phyloP scores from a whole-genome alignment of 2,888 invertebrate species.

The Syritta pipiens region DNA sequence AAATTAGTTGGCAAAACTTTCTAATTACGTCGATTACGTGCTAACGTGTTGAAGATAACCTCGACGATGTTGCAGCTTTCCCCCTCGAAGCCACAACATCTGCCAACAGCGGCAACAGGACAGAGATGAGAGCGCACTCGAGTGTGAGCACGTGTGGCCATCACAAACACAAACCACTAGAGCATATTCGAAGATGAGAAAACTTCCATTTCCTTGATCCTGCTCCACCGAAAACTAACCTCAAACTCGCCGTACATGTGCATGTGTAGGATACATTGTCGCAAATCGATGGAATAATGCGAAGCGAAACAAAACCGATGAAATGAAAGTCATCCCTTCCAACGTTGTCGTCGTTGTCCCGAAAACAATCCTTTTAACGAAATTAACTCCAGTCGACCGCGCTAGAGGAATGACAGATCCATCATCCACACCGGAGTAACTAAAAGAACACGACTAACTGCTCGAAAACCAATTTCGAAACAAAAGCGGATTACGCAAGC shows the following conservation, averaged over 20 bases:
- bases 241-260: slow-evolving; percentile 17
- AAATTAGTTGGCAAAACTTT: slow-evolving; percentile 45
- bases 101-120: background rate
- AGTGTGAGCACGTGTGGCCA: background rate
- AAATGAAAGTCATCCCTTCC: background rate
- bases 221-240: slow-evolving; percentile 11
- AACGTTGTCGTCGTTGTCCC: too few species aligned
- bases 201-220: slow-evolving; percentile 14
- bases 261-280: too few species aligned
- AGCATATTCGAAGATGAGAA: background rate
- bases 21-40: slow-evolving; percentile 39
- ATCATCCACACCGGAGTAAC: slow-evolving; percentile 6
- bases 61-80: too few species aligned
- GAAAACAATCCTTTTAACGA: slow-evolving; percentile 19
- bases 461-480: slow-evolving; percentile 55
- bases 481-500: slow-evolving; percentile 62
- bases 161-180: background rate
- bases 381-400: slow-evolving; percentile 24
- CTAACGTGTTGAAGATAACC: background rate
- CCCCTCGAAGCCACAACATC: slow-evolving; percentile 4
- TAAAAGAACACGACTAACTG: slow-evolving; percentile 19
- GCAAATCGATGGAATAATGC: slow-evolving; percentile 32
- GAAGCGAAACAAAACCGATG: background rate
- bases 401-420: slow-evolving; percentile 36
- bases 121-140: too few species aligned